Evolutionary conservation across 37 sponge, comb jelly and placozoan species (phyloP), one percentile per base, ranked within the genome.

Genomic region (Chondrilla cf. caribensis): DNA sequence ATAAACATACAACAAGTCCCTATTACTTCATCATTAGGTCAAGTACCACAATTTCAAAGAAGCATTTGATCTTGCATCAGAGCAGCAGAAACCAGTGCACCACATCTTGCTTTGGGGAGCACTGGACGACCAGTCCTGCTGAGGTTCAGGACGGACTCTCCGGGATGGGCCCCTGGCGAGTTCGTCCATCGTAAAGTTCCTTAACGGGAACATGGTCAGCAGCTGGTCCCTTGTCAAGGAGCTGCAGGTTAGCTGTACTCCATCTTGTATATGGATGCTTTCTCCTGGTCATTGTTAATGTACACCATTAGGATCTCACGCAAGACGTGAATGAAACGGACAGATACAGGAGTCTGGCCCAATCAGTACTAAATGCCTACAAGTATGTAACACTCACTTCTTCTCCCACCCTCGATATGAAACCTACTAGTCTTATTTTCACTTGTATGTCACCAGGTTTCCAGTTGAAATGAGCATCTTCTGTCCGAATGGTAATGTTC

Each of bases 51-150:
- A 83, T 0, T 93, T 90, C 71, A 54, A 80, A 51, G 96, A 96
- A 6, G 96, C 96, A 18, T 77, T 93, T 42, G 68, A 82, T 8
- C 22, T 38, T 28, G 96, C 96, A 14, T 6, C 43, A 33, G 54
- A 31, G 55, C 83, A 90, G 58, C 47, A 86, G 40, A 96, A 96
- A 51, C 86, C 88, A 36, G 90, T 96, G 36, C 96, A 96, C 79
- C 81, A 70, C 82, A 90, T 96, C 40, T 42, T 96, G 36, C 82
- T 96, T 40, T 96, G 96, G 96, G 96, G 96, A 1, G 88, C 93
- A 6, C 86, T 96, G 85, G 96, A 96, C 77, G 96, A 96, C 89
- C 96, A 96, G 91, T 93, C 93, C 42, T 96, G 96, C 96, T 96
- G 96, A 96, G 96, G 96, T 75, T 96, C 96, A 39, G 96, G 96